Base-by-base conservation (phyloP, 2,113 vertebrate genomes). In the Lates calcarifer region DNA sequence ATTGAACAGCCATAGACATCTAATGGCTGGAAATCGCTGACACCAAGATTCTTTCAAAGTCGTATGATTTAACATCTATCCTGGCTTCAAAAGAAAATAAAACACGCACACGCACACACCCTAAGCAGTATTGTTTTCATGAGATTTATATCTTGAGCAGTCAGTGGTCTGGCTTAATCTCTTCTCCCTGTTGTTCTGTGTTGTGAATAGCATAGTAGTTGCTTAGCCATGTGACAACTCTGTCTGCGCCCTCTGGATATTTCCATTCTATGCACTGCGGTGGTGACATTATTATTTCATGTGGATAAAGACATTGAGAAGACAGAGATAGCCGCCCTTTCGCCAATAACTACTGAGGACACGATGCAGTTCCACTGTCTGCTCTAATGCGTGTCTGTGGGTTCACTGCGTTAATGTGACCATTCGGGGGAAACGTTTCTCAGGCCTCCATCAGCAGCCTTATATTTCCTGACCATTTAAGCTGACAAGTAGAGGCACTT, bases 1-100 rank as follows among this genome's bases (percentile, higher is more conserved):
- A 95, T 94, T 93, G 83, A 95, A 84, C 76, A 93, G 81, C 84
- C 83, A 78, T 88, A 89, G 90, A 84, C 74, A 60, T 85, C 67
- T 91, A 90, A 92, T 92, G 80, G 88, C 68, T 87, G 73, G 68
- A 89, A 47, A 91, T 79, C 49, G 91, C 91, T 92, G 91, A 93
- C 91, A 88, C 90, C 35, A 65, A 84, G 69, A 84, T 92, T 90
- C 68, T 84, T 79, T 86, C 62, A 79, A 81, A 77, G 72, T 81
- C 6, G 17, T 74, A 79, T 85, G 73, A 91, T 90, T 87, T 87
- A 89, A 74, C 31, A 15, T 74, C 77, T 70, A 29, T 57, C 29
- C 15, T 22, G 22, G 73, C 76, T 77, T 89, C 60, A 73, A 78
- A 87, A 73, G 37, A 78, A 82, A 81, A 76, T 70, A 71, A 58